A percentile compares a stretch with the other conserved stretches of the same genome.
Conservation (phyloP, 1,140 invertebrate genomes). For the Cherax quadricarinatus region DNA sequence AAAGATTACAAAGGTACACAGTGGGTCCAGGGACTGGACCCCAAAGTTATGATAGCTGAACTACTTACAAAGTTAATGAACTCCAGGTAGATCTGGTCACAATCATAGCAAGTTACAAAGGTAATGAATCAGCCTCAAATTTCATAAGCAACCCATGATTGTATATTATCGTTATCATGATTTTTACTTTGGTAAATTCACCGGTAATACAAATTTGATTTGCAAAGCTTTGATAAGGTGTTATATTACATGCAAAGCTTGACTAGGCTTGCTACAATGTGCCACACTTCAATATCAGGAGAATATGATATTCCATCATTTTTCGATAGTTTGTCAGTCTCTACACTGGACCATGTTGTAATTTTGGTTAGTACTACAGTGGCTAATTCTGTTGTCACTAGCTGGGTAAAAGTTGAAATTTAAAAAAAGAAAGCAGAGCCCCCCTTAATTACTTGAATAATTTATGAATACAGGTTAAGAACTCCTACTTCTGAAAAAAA, state of each 20-base stretch:
- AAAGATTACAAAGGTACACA: too few species aligned
- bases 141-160: background rate
- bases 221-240: conserved; percentile 50
- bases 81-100: too few species aligned
- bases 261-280: background rate
- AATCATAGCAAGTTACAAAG: conserved; percentile 47
- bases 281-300: conserved; percentile 24
- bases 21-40: too few species aligned
- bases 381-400: background rate
- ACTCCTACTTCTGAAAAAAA: background rate
- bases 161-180: conserved; percentile 21
- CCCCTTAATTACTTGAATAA: background rate
- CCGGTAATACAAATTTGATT: background rate
- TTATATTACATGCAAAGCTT: conserved; percentile 36
- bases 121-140: too few species aligned
- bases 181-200: conserved; percentile 7
- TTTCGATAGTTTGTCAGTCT: conserved; percentile 9
- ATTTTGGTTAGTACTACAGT: background rate
- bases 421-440: background rate
- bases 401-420: background rate
- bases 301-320: conserved; percentile 44
- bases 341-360: background rate
- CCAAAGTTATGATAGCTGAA: too few species aligned
- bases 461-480: background rate
- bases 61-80: too few species aligned